phyloP scores from a whole-genome alignment of 2,888 invertebrate genomes.

The Prosopocoilus inquinatus region DNA sequence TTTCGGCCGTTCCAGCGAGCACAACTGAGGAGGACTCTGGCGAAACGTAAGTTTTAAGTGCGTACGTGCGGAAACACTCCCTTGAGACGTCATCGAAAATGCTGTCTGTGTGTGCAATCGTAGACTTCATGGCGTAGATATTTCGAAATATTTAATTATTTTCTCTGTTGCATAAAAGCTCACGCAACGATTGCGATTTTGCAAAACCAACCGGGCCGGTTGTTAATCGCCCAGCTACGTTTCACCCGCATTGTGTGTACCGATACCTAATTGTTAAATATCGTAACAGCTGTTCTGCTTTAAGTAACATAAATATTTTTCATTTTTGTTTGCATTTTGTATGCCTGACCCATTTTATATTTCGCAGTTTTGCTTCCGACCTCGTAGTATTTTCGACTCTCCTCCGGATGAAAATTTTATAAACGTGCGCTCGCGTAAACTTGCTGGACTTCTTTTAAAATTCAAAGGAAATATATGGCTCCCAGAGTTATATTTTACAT shows the following conservation, averaged over 20 bases:
- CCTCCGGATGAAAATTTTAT: background rate
- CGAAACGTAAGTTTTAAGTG: conserved; percentile 28
- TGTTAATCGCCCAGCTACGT: background rate
- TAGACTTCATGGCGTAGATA: conserved; percentile 30
- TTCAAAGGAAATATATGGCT: too few relatives aligned
- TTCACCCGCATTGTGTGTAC: conserved; percentile 3
- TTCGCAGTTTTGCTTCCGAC: background rate
- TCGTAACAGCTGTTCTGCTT: conserved; percentile 22
- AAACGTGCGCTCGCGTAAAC: background rate
- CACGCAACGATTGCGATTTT: background rate
- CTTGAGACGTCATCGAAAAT: conserved; percentile 32
- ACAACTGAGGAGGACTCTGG: conserved; percentile 16
- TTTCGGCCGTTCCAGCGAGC: conserved; percentile 17
- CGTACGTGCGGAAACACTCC: conserved; percentile 25
- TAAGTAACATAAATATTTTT: conserved; percentile 13
- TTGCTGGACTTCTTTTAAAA: too few relatives aligned
- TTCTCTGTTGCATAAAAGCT: conserved; percentile 32
- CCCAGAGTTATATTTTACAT: too few relatives aligned
- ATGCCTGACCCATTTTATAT: conserved; percentile 19
- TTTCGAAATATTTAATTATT: conserved; percentile 35
- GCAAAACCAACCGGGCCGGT: background rate
- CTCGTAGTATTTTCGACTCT: background rate
- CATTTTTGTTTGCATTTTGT: conserved; percentile 13
- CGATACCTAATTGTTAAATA: conserved; percentile 9
- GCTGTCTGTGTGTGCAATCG: conserved; percentile 16